Evolutionary conservation across 2,113 vertebrate species (phyloP), one percentile per base, ranked within the genome.

Genomic region (Paratilapia polleni): DNA sequence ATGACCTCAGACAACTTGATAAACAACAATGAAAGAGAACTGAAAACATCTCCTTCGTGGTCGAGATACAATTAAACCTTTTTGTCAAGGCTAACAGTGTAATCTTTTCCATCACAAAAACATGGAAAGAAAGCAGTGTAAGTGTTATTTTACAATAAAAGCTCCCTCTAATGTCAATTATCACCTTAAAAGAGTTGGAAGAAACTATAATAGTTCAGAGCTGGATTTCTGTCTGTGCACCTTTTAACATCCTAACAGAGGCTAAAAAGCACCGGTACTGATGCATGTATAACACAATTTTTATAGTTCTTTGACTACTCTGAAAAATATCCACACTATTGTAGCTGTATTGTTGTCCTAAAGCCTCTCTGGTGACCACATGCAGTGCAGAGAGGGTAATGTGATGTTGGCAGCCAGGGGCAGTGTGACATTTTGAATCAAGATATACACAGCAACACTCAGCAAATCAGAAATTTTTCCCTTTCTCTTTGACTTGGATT

Each of bases 361-460:
- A 82, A 80, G 70, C 63, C 88, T 60, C 60, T 77, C 56, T 36
- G 20, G 57, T 73, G 77, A 74, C 57, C 86, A 34, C 87, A 83
- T 82, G 80, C 36, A 8, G 85, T 19, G 70, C 54, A 41, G 47
- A 81, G 36, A 82, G 76, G 15, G 56, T 77, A 89, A 89, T 68
- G 59, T 57, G 63, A 64, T 78, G 76, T 81, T 34, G 64, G 86
- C 66, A 90, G 66, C 87, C 77, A 9, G 85, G 63, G 76, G 83
- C 68, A 41, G 64, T 24, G 79, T 87, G 88, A 84, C 87, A 89
- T 89, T 90, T 89, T 76, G 19, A 82, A 68, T 88, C n/a, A 34
- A 86, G 81, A 78, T 66, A 78, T 31, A 34, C 6, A 1, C 31
- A 49, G 49, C 28, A 56, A 82, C 56, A 49, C 64, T 82, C 43